Base-by-base conservation (phyloP, 2,888 invertebrate species). In the Ennomos fuscantarius region DNA sequence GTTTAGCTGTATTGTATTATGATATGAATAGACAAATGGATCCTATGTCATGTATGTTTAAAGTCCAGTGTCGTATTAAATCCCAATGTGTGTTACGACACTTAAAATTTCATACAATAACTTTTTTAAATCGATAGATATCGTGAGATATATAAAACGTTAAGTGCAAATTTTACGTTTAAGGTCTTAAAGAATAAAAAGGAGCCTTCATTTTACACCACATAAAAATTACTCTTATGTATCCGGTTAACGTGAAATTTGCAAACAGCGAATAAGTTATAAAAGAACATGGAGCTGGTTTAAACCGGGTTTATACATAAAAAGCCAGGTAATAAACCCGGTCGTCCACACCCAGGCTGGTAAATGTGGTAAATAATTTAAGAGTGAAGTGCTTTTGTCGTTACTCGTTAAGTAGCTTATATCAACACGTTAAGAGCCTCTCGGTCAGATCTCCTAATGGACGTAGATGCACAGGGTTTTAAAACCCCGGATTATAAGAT, bases 221-320 rank as follows among this genome's bases (percentile, higher is more conserved):
- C 47, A 47, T 47, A 47, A 54, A 52, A 54, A 54, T 54, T 54
- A 54, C 53, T 47, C 12, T 47, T 47, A 54, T 54, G 32, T 54
- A 42, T 33, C 9, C 15, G 35, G 35, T n/a, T 32, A 54, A 54
- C 53, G 9, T 47, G 24, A 54, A 54, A 53, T 45, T 45, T 46
- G 12, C 34, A 31, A 34, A 53, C 40, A 34, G 34, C 45, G 35
- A 52, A 45, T 24, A 35, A 39, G 32, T 52, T 34, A 34, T 40
- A 34, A 44, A 40, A 10, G 10, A 24, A 10, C 39, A 10, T 15
- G 8, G 24, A 43, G 36, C 36, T 11, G 33, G 8, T 39, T 45
- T 45, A 13, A 8, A 36, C 36, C 15, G 15, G 8, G 39, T 45
- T 52, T 33, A 8, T 31, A 24, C 9, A 47, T 36, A 42, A 35